Evolutionary conservation across 2,113 vertebrate genomes (phyloP).

Genomic region (Oceanites oceanicus): DNA sequence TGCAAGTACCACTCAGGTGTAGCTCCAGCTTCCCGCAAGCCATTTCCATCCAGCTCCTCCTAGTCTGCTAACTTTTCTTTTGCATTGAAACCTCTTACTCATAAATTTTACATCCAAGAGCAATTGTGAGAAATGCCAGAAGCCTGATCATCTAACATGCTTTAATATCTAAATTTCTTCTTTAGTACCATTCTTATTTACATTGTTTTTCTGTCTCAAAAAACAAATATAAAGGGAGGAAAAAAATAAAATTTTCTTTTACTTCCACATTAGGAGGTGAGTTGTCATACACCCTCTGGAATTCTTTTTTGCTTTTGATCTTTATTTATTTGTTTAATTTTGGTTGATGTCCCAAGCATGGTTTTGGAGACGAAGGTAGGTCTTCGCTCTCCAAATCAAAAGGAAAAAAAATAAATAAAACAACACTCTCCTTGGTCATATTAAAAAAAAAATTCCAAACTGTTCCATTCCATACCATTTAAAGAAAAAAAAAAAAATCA

Average conservation of each 20-base stretch:
- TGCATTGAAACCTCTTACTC: slow-evolving; percentile 40
- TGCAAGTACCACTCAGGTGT: background rate
- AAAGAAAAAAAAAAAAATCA: background rate
- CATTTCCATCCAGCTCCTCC: slow-evolving; percentile 50
- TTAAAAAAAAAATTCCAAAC: slow-evolving; percentile 14
- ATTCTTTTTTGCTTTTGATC: slow-evolving; percentile 60
- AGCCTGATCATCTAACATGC: slow-evolving; percentile 38
- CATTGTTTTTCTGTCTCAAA: slow-evolving; percentile 67
- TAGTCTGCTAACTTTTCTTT: slow-evolving; percentile 24
- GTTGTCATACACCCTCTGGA: slow-evolving; percentile 62
- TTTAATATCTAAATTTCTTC: slow-evolving; percentile 35
- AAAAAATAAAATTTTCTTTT: slow-evolving; percentile 67
- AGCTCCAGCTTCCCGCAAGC: slow-evolving; percentile 39
- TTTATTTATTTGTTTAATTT: slow-evolving; percentile 63
- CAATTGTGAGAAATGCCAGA: slow-evolving; percentile 31
- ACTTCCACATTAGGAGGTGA: slow-evolving; percentile 76
- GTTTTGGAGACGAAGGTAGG: slow-evolving; percentile 60
- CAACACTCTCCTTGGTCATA: slow-evolving; percentile 12
- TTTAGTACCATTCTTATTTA: slow-evolving; percentile 64
- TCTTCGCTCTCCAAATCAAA: slow-evolving; percentile 41
- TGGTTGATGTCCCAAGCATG: slow-evolving; percentile 54
- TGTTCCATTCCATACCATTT: slow-evolving; percentile 61
- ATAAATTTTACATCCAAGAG: slow-evolving; percentile 32
- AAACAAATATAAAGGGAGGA: slow-evolving; percentile 23
- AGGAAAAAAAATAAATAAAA: background rate